phyloP scores from a whole-genome alignment of 2,113 vertebrate genomes.

The Hyaena hyaena region DNA sequence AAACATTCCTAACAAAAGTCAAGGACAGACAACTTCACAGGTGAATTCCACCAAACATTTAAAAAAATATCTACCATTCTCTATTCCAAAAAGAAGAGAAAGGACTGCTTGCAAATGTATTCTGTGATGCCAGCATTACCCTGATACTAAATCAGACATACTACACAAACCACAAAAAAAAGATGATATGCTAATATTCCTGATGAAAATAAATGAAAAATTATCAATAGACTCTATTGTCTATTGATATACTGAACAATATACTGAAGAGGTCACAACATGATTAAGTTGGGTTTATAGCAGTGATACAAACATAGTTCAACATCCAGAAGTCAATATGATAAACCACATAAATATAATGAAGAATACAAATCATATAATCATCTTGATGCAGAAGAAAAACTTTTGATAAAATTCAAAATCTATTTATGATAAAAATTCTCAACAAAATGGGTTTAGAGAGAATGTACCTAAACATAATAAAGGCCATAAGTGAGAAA shows the following conservation, averaged over 20 bases:
- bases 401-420: neutral
- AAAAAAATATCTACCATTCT: neutral
- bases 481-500: neutral
- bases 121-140: neutral
- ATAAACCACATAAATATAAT: neutral
- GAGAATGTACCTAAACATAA: neutral
- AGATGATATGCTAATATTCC: neutral
- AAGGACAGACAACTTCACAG: neutral
- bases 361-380: neutral
- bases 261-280: neutral
- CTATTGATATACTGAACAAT: too few species aligned
- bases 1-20: neutral
- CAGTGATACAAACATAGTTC: neutral
- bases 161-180: neutral
- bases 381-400: neutral
- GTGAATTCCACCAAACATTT: neutral
- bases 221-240: neutral
- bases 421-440: neutral
- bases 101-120: neutral
- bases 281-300: neutral
- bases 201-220: neutral
- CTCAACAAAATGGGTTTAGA: neutral
- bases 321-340: neutral
- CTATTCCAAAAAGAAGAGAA: neutral
- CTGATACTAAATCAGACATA: neutral